These are phyloP conservation scores for Coryphaenoides rupestris DNA, from an alignment of 2,113 vertebrate genomes.

Conservation along the genomic window DNA sequence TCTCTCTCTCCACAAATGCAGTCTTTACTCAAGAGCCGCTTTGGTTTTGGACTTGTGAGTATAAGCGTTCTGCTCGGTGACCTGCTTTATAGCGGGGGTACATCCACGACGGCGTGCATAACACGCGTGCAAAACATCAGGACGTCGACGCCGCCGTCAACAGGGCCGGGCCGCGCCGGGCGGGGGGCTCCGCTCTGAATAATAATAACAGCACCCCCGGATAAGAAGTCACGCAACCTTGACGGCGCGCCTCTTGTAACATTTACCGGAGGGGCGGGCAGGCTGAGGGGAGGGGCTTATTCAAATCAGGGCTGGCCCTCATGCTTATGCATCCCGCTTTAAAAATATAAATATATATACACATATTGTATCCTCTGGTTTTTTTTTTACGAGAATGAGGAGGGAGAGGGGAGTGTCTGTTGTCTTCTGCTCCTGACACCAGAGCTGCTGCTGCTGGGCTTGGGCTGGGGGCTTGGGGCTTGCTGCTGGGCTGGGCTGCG, in stretches of 20 bases:
- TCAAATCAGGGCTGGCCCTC: conserved; percentile 58
- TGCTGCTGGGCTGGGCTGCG: no score
- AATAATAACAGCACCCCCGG: conserved; percentile 33
- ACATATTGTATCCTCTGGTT: no score
- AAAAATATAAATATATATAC: no score
- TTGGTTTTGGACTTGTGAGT: conserved; percentile 36
- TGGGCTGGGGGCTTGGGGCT: no score
- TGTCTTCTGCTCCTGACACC: background rate
- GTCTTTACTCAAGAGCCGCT: conserved; percentile 43
- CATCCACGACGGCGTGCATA: conserved; percentile 43
- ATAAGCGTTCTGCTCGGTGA: conserved; percentile 46
- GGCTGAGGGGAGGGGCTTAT: conserved; percentile 54
- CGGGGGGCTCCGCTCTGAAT: conserved; percentile 47
- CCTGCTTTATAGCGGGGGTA: conserved; percentile 37
- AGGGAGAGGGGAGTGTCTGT: conserved; percentile 30
- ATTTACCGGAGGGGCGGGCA: conserved; percentile 56
- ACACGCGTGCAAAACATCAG: conserved; percentile 53
- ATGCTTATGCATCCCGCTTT: conserved; percentile 45
- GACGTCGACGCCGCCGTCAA: conserved; percentile 63
- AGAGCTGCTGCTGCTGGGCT: no score
- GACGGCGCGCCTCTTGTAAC: conserved; percentile 52
- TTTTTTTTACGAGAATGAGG: conserved; percentile 2
- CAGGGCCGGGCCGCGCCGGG: conserved; percentile 40
- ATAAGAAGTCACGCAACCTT: conserved; percentile 53
- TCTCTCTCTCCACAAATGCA: no score